Conservation (phyloP, 2,888 invertebrate species). For the Scaptomyza reducta region DNA sequence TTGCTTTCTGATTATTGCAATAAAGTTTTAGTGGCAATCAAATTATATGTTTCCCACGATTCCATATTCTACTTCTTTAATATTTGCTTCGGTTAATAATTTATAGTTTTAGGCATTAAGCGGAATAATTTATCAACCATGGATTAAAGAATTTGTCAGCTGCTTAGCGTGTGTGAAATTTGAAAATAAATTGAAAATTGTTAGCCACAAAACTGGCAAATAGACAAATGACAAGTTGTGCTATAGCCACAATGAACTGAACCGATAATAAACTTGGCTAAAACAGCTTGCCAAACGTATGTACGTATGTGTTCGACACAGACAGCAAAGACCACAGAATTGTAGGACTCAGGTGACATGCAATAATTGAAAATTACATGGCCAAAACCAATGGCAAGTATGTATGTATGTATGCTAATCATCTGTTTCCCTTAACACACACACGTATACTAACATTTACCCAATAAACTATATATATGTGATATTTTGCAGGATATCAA, state of each 20-base stretch:
- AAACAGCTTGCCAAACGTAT: slow-evolving; percentile 3
- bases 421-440: slow-evolving; percentile 55
- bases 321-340: slow-evolving; percentile 37
- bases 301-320: slow-evolving; percentile 24
- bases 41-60: no score
- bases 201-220: neutral
- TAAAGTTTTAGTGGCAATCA: neutral
- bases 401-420: slow-evolving; percentile 60
- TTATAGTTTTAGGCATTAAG: neutral
- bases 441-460: slow-evolving; percentile 2
- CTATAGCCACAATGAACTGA: slow-evolving; percentile 8
- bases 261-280: neutral
- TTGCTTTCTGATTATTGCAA: neutral
- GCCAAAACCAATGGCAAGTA: slow-evolving; percentile 19
- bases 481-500: slow-evolving; percentile 88
- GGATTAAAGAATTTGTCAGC: neutral
- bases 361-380: slow-evolving; percentile 72
- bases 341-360: slow-evolving; percentile 59
- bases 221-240: slow-evolving; percentile 9
- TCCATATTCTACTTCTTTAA: no score
- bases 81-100: no score
- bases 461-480: slow-evolving; percentile 45
- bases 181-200: neutral
- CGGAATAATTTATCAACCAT: neutral
- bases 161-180: no score